Evolutionary conservation across 2,113 vertebrate species (phyloP).

Genomic region (Balaeniceps rex): DNA sequence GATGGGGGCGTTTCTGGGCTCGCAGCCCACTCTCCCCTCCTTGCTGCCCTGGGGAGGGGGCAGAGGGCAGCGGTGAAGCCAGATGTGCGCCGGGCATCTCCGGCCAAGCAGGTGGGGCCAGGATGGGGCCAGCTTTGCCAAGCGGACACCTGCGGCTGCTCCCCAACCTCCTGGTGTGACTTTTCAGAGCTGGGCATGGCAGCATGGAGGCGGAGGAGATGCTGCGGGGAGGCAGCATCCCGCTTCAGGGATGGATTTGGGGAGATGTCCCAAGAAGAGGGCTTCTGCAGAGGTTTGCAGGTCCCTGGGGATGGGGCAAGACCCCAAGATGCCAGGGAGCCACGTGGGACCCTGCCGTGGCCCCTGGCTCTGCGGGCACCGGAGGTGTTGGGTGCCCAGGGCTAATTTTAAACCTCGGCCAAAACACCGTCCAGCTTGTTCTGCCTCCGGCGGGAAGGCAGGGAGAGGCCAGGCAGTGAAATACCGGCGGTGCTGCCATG

Average conservation of each 20-base stretch:
- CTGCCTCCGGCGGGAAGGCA: background rate
- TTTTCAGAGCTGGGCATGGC: background rate
- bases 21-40: accelerated
- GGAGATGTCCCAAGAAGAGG: background rate
- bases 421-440: background rate
- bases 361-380: accelerated
- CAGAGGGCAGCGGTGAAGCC: background rate
- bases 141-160: background rate
- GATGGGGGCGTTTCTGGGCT: background rate
- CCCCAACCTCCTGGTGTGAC: background rate
- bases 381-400: background rate
- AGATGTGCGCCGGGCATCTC: background rate
- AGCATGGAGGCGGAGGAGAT: background rate
- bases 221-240: background rate
- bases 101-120: background rate
- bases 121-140: background rate
- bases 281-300: background rate
- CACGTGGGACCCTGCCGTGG: too few relatives aligned
- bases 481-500: background rate
- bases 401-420: background rate
- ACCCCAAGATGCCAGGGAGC: background rate
- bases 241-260: accelerated
- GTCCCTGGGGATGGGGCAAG: background rate
- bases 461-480: background rate
- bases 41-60: too few relatives aligned